These are phyloP conservation scores for Stictocephala bisonia DNA, from an alignment of 2,888 invertebrate genomes.

Conservation along the genomic window DNA sequence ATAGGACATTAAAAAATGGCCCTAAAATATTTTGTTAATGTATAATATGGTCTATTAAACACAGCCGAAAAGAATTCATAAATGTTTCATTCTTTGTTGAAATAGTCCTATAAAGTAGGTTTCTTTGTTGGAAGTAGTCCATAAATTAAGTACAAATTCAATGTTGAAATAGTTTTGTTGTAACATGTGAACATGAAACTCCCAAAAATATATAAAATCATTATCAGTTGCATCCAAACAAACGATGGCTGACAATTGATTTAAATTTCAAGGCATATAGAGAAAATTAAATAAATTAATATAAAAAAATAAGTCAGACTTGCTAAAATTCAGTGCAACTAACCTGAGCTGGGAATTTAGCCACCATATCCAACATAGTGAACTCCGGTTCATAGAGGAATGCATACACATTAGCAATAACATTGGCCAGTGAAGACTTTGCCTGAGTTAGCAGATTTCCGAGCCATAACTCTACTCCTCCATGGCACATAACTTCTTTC, in stretches of 20 bases:
- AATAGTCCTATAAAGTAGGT: too few species aligned
- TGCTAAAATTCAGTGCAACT: conserved; percentile 27
- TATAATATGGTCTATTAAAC: too few species aligned
- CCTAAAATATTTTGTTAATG: too few species aligned
- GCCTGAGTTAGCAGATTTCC: conserved; percentile 77
- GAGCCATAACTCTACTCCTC: conserved; percentile 89
- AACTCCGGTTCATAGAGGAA: conserved; percentile 78
- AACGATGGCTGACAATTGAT: background rate
- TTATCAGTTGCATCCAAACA: too few species aligned
- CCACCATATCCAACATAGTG: conserved; percentile 78
- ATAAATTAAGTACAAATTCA: too few species aligned
- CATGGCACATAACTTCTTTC: conserved; percentile 75
- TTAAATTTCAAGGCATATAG: background rate
- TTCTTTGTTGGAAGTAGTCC: too few species aligned
- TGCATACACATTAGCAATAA: conserved; percentile 77
- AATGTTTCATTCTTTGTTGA: too few species aligned
- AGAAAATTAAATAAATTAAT: background rate
- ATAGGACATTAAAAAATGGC: too few species aligned
- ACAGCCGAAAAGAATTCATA: too few species aligned
- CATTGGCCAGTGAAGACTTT: conserved; percentile 77
- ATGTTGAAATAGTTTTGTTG: too few species aligned
- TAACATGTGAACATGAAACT: too few species aligned
- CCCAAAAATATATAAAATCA: too few species aligned
- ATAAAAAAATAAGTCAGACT: background rate
- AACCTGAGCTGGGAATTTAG: conserved; percentile 82